Evolutionary conservation across 2,797 vertebrate species (phyloP).

Genomic region (Hirundo rustica): DNA sequence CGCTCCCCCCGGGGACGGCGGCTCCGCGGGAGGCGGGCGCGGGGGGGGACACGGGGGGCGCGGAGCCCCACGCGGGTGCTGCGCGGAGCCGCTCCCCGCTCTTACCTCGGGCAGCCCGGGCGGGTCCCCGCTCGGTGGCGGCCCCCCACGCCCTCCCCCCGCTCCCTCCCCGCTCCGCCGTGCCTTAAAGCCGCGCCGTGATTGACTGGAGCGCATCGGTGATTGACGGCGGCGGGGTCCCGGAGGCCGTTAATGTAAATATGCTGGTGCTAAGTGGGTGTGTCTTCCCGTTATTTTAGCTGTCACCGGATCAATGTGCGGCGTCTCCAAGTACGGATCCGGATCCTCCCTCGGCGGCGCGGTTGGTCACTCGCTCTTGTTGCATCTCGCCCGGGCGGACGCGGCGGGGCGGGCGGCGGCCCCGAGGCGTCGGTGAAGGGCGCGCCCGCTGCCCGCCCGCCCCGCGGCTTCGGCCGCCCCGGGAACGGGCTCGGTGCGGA

Average conservation of each 20-base stretch:
- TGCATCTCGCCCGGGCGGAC: conserved; percentile 75
- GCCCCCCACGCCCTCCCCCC: neutral
- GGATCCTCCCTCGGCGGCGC: conserved; percentile 76
- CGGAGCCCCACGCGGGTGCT: neutral
- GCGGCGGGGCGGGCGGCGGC: conserved; percentile 35
- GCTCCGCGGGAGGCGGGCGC: neutral
- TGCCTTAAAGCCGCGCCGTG: conserved; percentile 52
- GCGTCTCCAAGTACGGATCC: conserved; percentile 73
- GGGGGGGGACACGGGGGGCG: neutral
- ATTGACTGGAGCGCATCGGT: conserved; percentile 65
- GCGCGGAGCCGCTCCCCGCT: neutral
- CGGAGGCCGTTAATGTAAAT: conserved; percentile 80
- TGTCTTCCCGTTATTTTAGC: conserved; percentile 85
- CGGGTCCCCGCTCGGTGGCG: conserved; percentile 12
- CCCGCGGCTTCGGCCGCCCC: neutral
- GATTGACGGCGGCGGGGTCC: conserved; percentile 71
- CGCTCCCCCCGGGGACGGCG: neutral
- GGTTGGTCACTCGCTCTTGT: conserved; percentile 80
- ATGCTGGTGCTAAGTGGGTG: conserved; percentile 84
- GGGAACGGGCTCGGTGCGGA: neutral
- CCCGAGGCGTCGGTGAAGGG: conserved; percentile 6
- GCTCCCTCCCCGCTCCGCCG: neutral
- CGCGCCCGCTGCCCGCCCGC: conserved; percentile 1
- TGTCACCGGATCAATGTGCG: conserved; percentile 83
- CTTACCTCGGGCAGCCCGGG: conserved; percentile 47